A percentile compares a stretch with the other conserved stretches of the same genome.
Conservation (phyloP, 2,797 vertebrate species). For the Muscicapa comitata region DNA sequence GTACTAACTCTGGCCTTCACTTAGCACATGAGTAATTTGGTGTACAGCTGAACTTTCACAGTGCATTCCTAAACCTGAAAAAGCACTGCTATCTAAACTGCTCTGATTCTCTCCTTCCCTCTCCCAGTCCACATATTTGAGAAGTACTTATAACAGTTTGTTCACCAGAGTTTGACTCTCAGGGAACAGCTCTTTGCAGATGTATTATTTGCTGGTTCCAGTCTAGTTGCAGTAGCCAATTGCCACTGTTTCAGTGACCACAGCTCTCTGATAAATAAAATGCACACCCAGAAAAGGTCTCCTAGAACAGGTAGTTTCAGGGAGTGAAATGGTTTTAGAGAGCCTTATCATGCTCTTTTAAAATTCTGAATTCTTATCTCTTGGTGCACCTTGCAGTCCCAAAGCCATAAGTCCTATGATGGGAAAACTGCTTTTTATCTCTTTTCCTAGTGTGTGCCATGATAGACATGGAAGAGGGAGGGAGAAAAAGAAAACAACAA, state of each 20-base stretch:
- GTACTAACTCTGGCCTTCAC: not conserved
- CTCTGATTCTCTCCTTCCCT: not conserved
- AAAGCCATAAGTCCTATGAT: slow-evolving; percentile 68
- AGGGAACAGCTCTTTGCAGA: not conserved
- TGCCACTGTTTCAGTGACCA: slow-evolving; percentile 47
- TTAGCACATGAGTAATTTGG: not conserved
- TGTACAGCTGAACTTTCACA: not conserved
- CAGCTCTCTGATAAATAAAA: slow-evolving; percentile 38
- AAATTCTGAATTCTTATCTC: slow-evolving; percentile 75
- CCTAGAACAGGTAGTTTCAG: slow-evolving; percentile 58
- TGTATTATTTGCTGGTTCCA: slow-evolving; percentile 25
- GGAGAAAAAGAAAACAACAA: not conserved
- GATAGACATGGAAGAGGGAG: not conserved
- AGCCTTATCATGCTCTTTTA: slow-evolving; percentile 68
- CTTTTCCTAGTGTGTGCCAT: slow-evolving; percentile 25
- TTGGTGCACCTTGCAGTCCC: slow-evolving; percentile 69
- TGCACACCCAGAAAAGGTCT: slow-evolving; percentile 37
- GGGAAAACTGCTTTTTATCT: slow-evolving; percentile 56
- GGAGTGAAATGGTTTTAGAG: slow-evolving; percentile 60
- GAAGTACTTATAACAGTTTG: not conserved
- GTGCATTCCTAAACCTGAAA: not conserved
- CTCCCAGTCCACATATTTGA: not conserved
- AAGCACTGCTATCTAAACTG: not conserved
- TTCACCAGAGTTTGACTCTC: slow-evolving; percentile 2
- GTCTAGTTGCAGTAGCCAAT: not conserved